Base-by-base conservation (phyloP, 2,797 vertebrate genomes). In the Trichosurus vulpecula region DNA sequence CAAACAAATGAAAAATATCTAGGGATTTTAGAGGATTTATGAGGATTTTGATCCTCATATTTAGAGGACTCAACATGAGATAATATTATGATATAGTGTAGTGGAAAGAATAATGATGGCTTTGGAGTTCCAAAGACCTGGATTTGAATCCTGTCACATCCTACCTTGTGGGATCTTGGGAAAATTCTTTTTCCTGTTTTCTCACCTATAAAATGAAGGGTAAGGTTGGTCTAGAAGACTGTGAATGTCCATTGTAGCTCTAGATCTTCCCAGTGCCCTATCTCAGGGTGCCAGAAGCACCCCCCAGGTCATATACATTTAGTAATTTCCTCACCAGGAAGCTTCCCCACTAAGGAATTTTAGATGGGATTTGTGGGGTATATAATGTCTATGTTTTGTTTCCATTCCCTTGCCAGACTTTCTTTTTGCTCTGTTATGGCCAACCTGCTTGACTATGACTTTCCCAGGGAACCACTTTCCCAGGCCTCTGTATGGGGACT, bases 191-290 rank as follows among this genome's bases (percentile, higher is more conserved):
- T 11, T 47, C 22, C 74, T 47, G 8, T 87, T 87, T 87, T 47
- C 41, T 87, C 25, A 87, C n/a, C 74, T 51, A 47, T 51, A 87
- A 87, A 87, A 47, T 27, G 41, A 47, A 27, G 22, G 74, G 9
- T 87, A 47, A 19, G 19, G 41, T 27, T 66, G 35, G 35, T 13
- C 6, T n/a, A 47, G 13, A 66, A 66, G 41, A 27, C 8, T 57
- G 29, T 94, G 81, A 90, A 74, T n/a, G 3, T 16, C 3, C 16
- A 0, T 8, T 47, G 6, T 1, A 4, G 53, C 16, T 10, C 2
- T 2, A 54, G 35, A 25, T 16, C 4, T 90, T 1, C 5, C 30
- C 0, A 58, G 9, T 30, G 3, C 2, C 0, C 2, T 13, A 22
- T 55, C 47, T 52, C 51, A 66, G 54, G 53, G 51, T 4, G 6